Evolutionary conservation across 2,113 vertebrate species (phyloP).

Genomic region (Crypturellus undulatus): DNA sequence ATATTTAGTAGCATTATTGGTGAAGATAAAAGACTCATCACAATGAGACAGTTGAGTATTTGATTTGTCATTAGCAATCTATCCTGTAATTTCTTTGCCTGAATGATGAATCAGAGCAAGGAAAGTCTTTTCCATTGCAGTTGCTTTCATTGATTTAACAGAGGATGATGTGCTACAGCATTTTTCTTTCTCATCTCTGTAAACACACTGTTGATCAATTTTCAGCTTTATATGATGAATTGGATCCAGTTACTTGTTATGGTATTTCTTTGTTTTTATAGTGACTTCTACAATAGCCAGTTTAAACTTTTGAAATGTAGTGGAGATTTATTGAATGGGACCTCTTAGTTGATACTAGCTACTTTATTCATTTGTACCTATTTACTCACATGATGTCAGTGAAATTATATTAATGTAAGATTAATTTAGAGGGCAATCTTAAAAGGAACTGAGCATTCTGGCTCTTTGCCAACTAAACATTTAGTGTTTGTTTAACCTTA

Average conservation of each 20-base stretch:
- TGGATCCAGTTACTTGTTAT: neutral
- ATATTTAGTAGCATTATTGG: neutral
- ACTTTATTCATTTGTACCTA: neutral
- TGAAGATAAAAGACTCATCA: neutral
- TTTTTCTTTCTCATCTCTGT: neutral
- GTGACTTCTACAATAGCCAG: neutral
- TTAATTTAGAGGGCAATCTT: neutral
- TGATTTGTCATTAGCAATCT: neutral
- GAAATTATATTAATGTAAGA: neutral
- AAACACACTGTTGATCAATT: neutral
- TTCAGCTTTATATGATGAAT: neutral
- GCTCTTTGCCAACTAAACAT: neutral
- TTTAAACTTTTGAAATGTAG: neutral
- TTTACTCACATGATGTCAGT: neutral
- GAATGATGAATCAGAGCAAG: neutral
- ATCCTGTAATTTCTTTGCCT: neutral
- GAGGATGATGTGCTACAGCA: neutral
- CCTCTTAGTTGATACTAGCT: neutral
- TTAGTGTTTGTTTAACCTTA: conserved; percentile 25
- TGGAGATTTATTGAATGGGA: neutral
- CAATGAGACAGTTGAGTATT: neutral
- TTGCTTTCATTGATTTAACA: neutral
- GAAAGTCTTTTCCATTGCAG: neutral
- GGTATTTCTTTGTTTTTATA: neutral
- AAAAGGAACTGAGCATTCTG: neutral